These are phyloP conservation scores for Tragelaphus buxtoni DNA, from an alignment of 2,113 vertebrate species.

Conservation along the genomic window DNA sequence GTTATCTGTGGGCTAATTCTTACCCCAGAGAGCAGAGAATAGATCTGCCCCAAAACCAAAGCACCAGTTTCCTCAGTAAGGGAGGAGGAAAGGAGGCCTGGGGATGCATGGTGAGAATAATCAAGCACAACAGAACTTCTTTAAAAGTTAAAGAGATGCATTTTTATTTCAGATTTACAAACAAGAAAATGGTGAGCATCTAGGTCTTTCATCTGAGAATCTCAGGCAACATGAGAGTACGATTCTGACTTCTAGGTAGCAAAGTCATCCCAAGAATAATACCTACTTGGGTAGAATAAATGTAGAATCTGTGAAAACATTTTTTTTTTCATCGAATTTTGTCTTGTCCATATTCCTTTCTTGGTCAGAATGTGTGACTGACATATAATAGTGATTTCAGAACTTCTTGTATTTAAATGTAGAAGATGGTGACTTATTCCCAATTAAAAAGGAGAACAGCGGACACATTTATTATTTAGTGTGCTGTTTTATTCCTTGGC, in stretches of 20 bases:
- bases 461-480: not conserved
- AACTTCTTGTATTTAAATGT: not conserved
- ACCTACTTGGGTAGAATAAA: not conserved
- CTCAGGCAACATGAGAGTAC: not conserved
- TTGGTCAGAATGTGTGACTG: not conserved
- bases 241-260: not conserved
- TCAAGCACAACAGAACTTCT: constrained; percentile 3
- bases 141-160: constrained; percentile 9
- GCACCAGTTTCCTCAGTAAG: constrained; percentile 43
- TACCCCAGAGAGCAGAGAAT: constrained; percentile 29
- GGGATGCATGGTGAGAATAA: constrained; percentile 43
- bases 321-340: not conserved
- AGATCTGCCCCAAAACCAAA: constrained; percentile 64
- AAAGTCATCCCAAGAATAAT: not conserved
- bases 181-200: constrained; percentile 38
- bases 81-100: not conserved
- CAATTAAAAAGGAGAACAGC: not conserved
- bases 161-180: constrained; percentile 52
- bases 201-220: not conserved
- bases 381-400: not conserved
- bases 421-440: not conserved
- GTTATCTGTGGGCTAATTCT: constrained; percentile 31
- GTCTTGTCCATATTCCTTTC: not conserved
- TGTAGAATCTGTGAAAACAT: not conserved
- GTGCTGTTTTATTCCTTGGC: not conserved